These are phyloP conservation scores for Sarcophilus harrisii DNA, from an alignment of 2,797 vertebrate species.

Conservation along the genomic window DNA sequence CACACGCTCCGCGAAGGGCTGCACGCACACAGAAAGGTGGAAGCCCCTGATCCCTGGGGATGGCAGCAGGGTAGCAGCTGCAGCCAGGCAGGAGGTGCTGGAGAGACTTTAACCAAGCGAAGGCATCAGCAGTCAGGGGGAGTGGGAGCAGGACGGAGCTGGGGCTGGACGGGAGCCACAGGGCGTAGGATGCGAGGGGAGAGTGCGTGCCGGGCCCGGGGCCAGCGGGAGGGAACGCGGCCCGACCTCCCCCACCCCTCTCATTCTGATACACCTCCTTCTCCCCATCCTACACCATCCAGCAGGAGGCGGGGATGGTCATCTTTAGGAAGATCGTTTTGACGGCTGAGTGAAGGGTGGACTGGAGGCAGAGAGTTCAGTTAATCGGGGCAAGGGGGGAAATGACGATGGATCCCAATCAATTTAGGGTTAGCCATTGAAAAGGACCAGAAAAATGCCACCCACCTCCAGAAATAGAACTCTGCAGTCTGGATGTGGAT, in stretches of 20 bases:
- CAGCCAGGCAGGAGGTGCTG: background rate
- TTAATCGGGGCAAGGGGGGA: background rate
- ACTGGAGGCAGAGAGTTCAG: background rate
- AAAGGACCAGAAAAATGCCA: background rate
- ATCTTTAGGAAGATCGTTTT: background rate
- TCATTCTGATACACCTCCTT: too few species aligned
- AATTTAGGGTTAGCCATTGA: background rate
- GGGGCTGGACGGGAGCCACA: background rate
- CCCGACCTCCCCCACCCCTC: too few species aligned
- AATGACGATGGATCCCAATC: background rate
- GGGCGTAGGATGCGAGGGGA: background rate
- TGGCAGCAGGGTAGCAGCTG: background rate
- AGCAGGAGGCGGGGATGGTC: too few species aligned
- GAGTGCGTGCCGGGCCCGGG: background rate
- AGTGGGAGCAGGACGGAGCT: rapidly evolving
- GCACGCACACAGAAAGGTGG: background rate
- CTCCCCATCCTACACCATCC: background rate
- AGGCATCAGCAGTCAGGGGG: too few species aligned
- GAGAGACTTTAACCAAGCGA: background rate
- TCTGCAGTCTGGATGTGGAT: too few species aligned
- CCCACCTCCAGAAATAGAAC: too few species aligned
- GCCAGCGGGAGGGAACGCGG: too few species aligned
- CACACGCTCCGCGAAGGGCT: background rate
- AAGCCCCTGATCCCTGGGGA: background rate
- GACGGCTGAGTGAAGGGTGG: background rate